Evolutionary conservation across 2,113 vertebrate genomes (phyloP).

Genomic region (Rallus limicola): DNA sequence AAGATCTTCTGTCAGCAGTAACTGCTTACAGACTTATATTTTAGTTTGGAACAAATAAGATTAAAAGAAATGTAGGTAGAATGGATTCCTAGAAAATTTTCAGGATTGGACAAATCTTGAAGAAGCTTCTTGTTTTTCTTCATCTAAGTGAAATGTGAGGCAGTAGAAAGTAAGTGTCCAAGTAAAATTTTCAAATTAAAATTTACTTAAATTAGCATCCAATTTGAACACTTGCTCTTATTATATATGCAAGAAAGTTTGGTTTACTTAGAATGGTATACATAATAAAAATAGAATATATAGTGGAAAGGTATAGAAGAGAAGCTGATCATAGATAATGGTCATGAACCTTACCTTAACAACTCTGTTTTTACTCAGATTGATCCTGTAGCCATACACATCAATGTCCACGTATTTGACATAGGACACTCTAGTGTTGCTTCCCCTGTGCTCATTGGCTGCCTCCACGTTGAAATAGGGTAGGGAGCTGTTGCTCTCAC

Average conservation of each 20-base stretch:
- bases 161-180: background rate
- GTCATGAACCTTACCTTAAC: constrained; percentile 42
- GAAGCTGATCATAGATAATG: background rate
- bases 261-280: background rate
- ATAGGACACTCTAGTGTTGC: constrained; percentile 60
- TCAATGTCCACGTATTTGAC: background rate
- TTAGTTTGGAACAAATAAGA: background rate
- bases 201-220: background rate
- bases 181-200: background rate
- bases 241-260: background rate
- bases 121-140: background rate
- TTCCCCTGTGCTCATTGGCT: constrained; percentile 22
- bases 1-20: background rate
- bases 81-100: background rate
- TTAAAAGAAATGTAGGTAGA: background rate
- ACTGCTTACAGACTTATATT: background rate
- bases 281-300: background rate
- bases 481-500: background rate
- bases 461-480: constrained; percentile 58
- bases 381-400: constrained; percentile 58
- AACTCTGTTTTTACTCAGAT: constrained; percentile 41
- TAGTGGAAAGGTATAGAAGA: background rate
- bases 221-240: background rate
- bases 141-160: background rate
- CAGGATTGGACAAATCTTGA: background rate